Base-by-base conservation (phyloP, 2,888 invertebrate genomes). In the Zygothrica quintamaculata region DNA sequence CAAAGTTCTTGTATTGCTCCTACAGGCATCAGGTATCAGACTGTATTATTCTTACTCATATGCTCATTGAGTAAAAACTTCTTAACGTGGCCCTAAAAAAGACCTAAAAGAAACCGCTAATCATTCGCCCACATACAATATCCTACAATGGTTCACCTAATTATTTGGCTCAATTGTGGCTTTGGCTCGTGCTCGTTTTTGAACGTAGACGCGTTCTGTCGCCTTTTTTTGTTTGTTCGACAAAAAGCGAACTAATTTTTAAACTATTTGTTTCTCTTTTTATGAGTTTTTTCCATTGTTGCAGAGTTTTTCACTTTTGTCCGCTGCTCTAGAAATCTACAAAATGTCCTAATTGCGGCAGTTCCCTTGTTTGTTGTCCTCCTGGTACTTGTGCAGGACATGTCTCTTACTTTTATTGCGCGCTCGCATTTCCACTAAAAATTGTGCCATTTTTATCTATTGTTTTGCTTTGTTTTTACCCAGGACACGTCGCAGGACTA, bases 381-480 rank as follows among this genome's bases (percentile, higher is more conserved):
- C n/a, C 15, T 12, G 53, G 50, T 60, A 68, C 68, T 53, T 66
- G 52, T 58, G 11, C 34, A 22, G n/a, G 51, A 16, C 39, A 33
- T 36, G 12, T 31, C 62, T 46, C 55, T 31, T 42, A 59, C 61
- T 77, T 74, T 76, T 84, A 74, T 76, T 74, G 51, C 74, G 64
- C 74, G 77, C 70, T 75, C 74, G 76, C 66, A 78, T 84, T 87
- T 75, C 77, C 77, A 76, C 84, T 89, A 87, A 88, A 88, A 88
- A 88, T 89, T 88, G 75, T 84, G 70, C 69, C 82, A 82, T 61
- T 84, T 80, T 74, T 22, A 22, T 22, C 18, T 5, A 22, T 22
- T 22, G 18, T 78, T 80, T 58, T 40, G 18, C n/a, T 72, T 68
- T 66, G 68, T 74, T 40, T 18, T 34, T 29, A 7, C 29, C 61